Evolutionary conservation across 2,113 vertebrate species (phyloP).

Genomic region (Sterrhoptilus dennistouni): DNA sequence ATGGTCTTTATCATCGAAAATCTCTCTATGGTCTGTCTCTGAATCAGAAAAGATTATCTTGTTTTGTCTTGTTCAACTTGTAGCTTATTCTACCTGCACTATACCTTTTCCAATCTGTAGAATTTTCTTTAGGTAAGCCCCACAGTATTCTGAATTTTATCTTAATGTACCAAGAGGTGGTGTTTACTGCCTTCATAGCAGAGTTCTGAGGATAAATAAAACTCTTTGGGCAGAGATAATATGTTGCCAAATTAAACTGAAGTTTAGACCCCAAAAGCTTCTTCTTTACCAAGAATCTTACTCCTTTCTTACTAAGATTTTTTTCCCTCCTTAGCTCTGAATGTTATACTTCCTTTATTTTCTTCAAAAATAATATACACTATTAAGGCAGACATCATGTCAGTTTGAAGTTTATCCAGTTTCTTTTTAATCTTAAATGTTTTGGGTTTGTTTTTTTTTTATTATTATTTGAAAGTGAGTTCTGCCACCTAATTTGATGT

Average conservation of each 20-base stretch:
- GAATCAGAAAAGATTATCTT: background rate
- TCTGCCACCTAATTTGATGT: background rate
- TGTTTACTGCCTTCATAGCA: background rate
- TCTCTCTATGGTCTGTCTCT: background rate
- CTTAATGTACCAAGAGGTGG: background rate
- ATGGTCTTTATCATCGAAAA: background rate
- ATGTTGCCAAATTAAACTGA: background rate
- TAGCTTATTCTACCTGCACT: background rate
- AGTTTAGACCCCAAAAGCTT: background rate
- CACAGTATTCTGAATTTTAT: background rate
- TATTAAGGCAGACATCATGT: background rate
- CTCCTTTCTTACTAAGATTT: no score
- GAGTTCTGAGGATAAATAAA: background rate
- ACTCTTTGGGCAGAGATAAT: background rate
- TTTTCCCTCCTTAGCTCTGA: background rate
- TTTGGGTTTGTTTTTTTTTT: background rate
- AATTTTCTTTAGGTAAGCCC: background rate
- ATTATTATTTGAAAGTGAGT: background rate
- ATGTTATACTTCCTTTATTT: background rate
- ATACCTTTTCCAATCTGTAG: background rate
- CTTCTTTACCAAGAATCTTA: background rate
- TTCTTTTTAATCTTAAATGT: background rate
- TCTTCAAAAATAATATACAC: background rate
- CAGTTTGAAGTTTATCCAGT: background rate
- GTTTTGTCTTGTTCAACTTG: background rate